Base-by-base conservation (phyloP, 1,140 invertebrate species). In the Atta cephalotes region DNA sequence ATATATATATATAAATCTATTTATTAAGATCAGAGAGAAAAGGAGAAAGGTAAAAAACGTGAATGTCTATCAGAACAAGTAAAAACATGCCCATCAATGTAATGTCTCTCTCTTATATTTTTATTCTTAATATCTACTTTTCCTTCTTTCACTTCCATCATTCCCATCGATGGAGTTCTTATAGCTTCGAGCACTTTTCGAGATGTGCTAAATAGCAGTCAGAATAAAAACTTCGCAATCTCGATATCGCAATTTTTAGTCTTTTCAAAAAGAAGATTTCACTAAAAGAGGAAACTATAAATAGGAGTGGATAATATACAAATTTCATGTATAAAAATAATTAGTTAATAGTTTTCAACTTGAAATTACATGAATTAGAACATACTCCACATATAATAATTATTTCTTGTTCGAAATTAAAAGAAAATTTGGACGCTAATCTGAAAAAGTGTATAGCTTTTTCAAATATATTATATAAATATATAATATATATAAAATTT, bases 221-320 rank as follows among this genome's bases (percentile, higher is more conserved):
- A 77, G 85, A 66, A 82, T 85, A 56, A 58, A 90, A 90, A 87
- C 72, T 90, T 84, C n/a, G 78, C 66, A 78, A 68, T 89, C 85
- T 81, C 77, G 65, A 74, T 84, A 62, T 51, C 14, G 58, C 63
- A 68, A 65, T 65, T 65, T 12, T 39, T 49, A 31, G 12, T 65
- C 21, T 25, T 31, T 79, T 66, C 12, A 16, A 12, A 66, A n/a
- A 21, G n/a, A 77, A 51, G 21, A 63, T 51, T 12, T 70, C 7
- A 51, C n/a, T 1, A 45, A 39, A 53, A 49, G 70, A 70, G 28
- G 4, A 39, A 68, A 51, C 6, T 1, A 1, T 56, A 65, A 65
- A 65, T 78, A 49, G 18, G 25, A 65, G 7, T 5, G 16, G 25
- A 63, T 63, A 31, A 45, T 60, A 2, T 45, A 45, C 10, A 45